phyloP scores from a whole-genome alignment of 2,113 vertebrate species.

The Archocentrus centrarchus region DNA sequence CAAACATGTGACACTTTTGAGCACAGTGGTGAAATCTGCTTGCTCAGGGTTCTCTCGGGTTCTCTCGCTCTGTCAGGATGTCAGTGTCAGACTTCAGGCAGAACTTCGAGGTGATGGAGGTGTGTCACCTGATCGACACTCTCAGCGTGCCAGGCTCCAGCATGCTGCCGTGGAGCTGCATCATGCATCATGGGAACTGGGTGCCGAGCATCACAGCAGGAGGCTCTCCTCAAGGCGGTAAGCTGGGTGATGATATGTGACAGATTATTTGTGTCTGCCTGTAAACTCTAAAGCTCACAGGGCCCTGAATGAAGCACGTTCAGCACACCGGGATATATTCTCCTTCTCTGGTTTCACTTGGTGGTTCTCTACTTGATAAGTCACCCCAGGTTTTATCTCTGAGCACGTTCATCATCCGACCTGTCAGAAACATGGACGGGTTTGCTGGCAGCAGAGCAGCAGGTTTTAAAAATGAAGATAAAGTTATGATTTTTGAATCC shows the following conservation, averaged over 20 bases:
- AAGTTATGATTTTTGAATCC: rapidly evolving
- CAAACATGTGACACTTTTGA: background rate
- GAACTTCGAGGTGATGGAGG: conserved; percentile 80
- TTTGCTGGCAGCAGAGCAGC: background rate
- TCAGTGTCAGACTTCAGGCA: conserved; percentile 78
- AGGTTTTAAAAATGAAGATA: background rate
- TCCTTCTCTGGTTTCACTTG: no score
- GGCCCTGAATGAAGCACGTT: no score
- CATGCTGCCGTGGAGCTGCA: conserved; percentile 69
- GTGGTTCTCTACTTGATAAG: no score
- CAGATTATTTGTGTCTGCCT: background rate
- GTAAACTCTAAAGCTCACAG: background rate
- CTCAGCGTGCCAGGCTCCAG: conserved; percentile 21
- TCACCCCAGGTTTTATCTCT: no score
- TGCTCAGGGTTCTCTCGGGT: background rate
- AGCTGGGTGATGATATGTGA: background rate
- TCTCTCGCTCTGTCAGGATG: conserved; percentile 75
- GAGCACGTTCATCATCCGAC: no score
- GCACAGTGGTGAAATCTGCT: no score
- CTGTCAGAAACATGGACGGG: no score
- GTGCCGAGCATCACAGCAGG: conserved; percentile 66
- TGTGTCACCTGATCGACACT: conserved; percentile 77
- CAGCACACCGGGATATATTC: no score
- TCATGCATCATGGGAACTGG: conserved; percentile 79
- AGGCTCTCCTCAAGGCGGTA: conserved; percentile 56